phyloP scores from a whole-genome alignment of 2,797 vertebrate genomes.

The Avahi laniger region DNA sequence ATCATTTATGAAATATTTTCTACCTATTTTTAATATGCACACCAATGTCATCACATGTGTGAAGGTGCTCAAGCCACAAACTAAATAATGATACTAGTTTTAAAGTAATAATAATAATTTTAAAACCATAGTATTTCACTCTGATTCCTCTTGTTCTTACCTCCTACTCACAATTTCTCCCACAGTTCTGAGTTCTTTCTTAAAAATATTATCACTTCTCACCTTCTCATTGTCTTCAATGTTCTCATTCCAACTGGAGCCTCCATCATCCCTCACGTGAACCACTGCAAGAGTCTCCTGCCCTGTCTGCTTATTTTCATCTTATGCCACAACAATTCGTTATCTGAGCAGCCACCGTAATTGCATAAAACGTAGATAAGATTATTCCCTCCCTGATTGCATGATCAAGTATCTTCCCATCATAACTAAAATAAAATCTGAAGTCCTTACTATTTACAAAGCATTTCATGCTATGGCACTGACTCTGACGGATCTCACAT shows the following conservation, averaged over 20 bases:
- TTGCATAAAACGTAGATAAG: not conserved
- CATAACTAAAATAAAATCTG: not conserved
- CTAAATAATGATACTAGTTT: not conserved
- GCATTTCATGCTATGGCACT: not conserved
- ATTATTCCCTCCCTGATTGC: not conserved
- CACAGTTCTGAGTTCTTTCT: not conserved
- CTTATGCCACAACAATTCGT: no score
- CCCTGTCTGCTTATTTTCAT: not conserved
- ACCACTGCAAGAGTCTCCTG: not conserved
- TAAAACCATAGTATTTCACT: not conserved
- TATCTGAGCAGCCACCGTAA: not conserved
- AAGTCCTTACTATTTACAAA: not conserved
- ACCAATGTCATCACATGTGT: not conserved
- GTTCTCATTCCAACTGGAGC: not conserved
- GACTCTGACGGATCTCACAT: not conserved
- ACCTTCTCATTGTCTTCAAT: not conserved
- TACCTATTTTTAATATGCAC: not conserved
- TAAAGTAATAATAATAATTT: not conserved
- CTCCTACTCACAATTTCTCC: not conserved
- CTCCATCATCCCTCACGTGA: not conserved
- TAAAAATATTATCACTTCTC: not conserved
- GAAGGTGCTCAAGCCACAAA: not conserved
- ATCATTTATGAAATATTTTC: not conserved
- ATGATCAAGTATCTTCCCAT: not conserved
- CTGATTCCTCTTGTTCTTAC: not conserved